Evolutionary conservation across 2,113 vertebrate genomes (phyloP), one percentile per base, ranked within the genome.

Genomic region (Centropristis striata): DNA sequence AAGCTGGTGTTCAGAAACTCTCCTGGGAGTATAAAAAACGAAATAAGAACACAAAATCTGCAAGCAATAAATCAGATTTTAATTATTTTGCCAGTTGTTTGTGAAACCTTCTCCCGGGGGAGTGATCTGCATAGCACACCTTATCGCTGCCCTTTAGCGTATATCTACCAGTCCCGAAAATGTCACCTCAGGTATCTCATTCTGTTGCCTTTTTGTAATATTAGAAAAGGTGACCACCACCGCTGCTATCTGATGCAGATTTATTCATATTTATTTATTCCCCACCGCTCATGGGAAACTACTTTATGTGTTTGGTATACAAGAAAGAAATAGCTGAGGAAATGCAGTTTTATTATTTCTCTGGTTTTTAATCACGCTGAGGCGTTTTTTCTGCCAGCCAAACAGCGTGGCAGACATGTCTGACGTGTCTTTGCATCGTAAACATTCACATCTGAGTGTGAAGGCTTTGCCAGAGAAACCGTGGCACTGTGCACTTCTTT

Each of bases 341-440:
- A 72, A 41, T 21, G 1, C 9, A 11, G 32, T 7, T 64, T 46
- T 15, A 28, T 46, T 5, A 49, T 55, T 75, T 51, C 20, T 25
- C 13, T 53, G 27, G 28, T 49, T 46, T 74, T 71, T 46, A 16
- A 36, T 72, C 28, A 72, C 21, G 37, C 47, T 37, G 32, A 77
- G 16, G 47, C 4, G 1, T 41, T 71, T n/a, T 27, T 78, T 21
- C 12, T 21, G 37, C 9, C 8, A 20, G 25, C 21, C 51, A 60
- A 57, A 68, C 64, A 65, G 36, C 32, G 59, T 28, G 53, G 47
- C 25, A 68, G 75, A 81, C 71, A 53, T 78, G 63, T 72, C 78
- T 84, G 46, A 68, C 59, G 64, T 59, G 53, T 79, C 54, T 79
- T 49, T 86, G 73, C 70, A 81, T 75, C 64, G 60, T 74, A 81